Evolutionary conservation across 1,140 invertebrate genomes (phyloP).

Genomic region (Cepaea nemoralis): DNA sequence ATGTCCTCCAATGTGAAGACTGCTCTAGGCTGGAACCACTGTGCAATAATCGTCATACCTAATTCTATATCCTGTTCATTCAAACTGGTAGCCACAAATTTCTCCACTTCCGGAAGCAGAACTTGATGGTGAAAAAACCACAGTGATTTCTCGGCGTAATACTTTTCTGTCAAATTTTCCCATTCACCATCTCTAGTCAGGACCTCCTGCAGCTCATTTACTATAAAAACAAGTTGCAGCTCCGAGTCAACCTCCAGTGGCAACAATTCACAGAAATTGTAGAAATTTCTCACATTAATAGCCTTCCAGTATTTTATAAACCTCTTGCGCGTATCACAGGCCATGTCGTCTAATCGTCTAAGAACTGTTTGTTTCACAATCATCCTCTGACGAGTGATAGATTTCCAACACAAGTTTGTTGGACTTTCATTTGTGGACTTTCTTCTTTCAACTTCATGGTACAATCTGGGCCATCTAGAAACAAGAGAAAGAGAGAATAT

Average conservation of each 20-base stretch:
- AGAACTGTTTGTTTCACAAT: neutral
- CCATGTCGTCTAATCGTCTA: neutral
- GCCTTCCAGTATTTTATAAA: neutral
- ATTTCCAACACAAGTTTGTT: neutral
- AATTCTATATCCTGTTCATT: constrained; percentile 3
- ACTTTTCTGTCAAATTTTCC: constrained; percentile 1
- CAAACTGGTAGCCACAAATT: neutral
- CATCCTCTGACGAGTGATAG: neutral
- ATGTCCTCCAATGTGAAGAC: constrained; percentile 4
- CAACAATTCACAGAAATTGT: constrained; percentile 1
- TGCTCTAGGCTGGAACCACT: constrained; percentile 19
- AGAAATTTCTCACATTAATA: neutral
- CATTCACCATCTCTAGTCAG: neutral
- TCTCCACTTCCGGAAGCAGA: constrained; percentile 4
- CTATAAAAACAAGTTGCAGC: neutral
- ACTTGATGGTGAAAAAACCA: neutral
- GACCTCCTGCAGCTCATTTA: neutral
- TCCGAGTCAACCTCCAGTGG: neutral
- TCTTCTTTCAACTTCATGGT: neutral
- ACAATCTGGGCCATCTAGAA: neutral
- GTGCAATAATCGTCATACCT: constrained; percentile 12
- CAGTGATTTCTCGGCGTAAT: constrained; percentile 23
- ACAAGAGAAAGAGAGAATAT: neutral
- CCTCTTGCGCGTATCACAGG: neutral
- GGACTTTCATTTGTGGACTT: neutral